Percentiles rank a stretch among this genome's conserved stretches.
Conservation (phyloP, 1,140 invertebrate species). For the Trinorchestia longiramus region DNA sequence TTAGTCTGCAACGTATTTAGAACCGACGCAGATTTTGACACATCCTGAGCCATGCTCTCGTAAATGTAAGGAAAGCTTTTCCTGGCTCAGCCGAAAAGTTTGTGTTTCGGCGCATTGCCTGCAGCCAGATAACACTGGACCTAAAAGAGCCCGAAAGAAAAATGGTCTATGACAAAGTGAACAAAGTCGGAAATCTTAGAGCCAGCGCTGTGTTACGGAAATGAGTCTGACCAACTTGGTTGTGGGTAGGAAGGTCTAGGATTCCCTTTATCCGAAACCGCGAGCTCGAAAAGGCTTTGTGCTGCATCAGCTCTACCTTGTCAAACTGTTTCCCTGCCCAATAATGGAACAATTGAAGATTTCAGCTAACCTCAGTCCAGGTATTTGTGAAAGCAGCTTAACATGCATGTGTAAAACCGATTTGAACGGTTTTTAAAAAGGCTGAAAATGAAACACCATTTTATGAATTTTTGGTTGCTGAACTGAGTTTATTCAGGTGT, state of each 20-base stretch:
- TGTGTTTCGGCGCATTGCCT: constrained; percentile 5
- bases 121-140: not conserved
- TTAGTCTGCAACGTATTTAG: not conserved
- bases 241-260: not conserved
- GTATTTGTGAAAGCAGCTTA: too few species aligned
- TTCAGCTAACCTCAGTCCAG: not conserved
- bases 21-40: not conserved
- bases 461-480: too few species aligned
- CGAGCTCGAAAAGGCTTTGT: not conserved
- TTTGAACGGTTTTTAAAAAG: too few species aligned
- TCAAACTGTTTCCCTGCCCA: not conserved
- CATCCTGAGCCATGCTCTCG: not conserved
- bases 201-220: not conserved
- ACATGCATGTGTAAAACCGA: too few species aligned
- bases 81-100: constrained; percentile 5
- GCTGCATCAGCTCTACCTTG: not conserved
- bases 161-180: not conserved
- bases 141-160: not conserved
- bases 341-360: not conserved
- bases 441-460: too few species aligned
- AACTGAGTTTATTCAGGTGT: too few species aligned
- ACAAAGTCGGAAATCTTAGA: constrained; percentile 8
- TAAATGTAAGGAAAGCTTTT: not conserved
- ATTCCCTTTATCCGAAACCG: not conserved
- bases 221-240: not conserved